Conservation (phyloP, 1,140 invertebrate species). For the Eubasilissa regina region DNA sequence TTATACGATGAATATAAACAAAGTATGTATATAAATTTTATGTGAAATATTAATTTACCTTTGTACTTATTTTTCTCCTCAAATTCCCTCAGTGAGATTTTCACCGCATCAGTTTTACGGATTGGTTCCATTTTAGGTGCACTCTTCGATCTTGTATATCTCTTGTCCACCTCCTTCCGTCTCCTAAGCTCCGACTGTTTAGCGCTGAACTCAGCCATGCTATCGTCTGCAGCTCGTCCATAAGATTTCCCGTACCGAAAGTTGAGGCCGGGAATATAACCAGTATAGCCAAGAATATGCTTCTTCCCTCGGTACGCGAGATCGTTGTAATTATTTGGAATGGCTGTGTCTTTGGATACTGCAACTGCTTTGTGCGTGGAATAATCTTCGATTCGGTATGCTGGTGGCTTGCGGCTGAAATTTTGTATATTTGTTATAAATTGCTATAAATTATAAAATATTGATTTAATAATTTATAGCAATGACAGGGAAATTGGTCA, state of each 20-base stretch:
- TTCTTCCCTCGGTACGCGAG: conserved; percentile 69
- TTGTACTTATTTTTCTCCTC: conserved; percentile 72
- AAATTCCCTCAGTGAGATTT: conserved; percentile 68
- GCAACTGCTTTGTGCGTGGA: conserved; percentile 48
- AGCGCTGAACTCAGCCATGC: conserved; percentile 76
- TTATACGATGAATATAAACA: too few relatives aligned
- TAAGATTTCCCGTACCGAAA: conserved; percentile 80
- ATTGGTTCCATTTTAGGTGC: conserved; percentile 73
- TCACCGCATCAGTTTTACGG: conserved; percentile 71
- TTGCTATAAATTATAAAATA: too few relatives aligned
- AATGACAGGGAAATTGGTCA: too few relatives aligned
- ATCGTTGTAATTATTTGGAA: conserved; percentile 67
- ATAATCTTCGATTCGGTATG: conserved; percentile 63
- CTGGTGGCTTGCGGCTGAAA: conserved; percentile 63
- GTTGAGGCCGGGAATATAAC: conserved; percentile 71
- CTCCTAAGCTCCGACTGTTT: conserved; percentile 73
- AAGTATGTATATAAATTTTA: too few relatives aligned
- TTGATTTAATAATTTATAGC: too few relatives aligned
- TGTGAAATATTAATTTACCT: conserved; percentile 65
- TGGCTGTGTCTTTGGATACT: conserved; percentile 65
- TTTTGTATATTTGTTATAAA: too few relatives aligned
- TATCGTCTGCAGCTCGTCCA: conserved; percentile 79
- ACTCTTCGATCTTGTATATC: conserved; percentile 69
- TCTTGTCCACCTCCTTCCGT: conserved; percentile 71
- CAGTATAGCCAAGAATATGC: conserved; percentile 80